These are phyloP conservation scores for Aphelenchoides fujianensis DNA, from an alignment of 1,140 invertebrate species.

Conservation along the genomic window DNA sequence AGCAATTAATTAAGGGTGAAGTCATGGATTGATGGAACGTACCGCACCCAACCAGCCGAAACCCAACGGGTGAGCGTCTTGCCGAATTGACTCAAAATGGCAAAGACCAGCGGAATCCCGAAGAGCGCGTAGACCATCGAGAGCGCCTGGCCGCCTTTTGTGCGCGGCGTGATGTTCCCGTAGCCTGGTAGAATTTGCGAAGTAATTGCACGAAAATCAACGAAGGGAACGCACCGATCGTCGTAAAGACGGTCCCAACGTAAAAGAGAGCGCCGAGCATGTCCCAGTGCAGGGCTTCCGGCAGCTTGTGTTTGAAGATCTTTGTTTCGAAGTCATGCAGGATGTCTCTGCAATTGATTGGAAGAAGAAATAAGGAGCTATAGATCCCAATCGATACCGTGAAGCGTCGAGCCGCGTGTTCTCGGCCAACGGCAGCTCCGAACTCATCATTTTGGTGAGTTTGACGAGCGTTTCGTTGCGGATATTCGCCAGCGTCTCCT, in stretches of 20 bases:
- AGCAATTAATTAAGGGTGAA: not conserved
- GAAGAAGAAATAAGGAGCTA: not conserved
- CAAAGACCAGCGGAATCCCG: conserved; percentile 85
- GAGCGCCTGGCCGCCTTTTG: conserved; percentile 75
- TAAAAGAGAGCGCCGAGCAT: conserved; percentile 88
- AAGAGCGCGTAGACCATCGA: conserved; percentile 89
- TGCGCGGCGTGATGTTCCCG: conserved; percentile 71
- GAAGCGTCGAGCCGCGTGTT: conserved; percentile 22
- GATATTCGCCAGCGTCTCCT: conserved; percentile 31
- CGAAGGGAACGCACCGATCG: conserved; percentile 73
- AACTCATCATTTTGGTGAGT: conserved; percentile 21
- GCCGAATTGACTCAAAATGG: conserved; percentile 64
- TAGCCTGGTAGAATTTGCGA: conserved; percentile 24
- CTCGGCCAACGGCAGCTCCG: not conserved
- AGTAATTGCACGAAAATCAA: not conserved
- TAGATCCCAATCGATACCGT: conserved; percentile 5
- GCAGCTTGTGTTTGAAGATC: conserved; percentile 46
- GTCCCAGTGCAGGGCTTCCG: conserved; percentile 70
- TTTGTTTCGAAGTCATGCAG: conserved; percentile 49
- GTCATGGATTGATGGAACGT: not conserved
- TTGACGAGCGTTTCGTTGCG: conserved; percentile 36
- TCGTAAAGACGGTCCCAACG: conserved; percentile 83
- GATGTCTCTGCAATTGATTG: conserved; percentile 48
- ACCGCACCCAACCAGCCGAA: conserved; percentile 51
- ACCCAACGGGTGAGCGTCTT: conserved; percentile 60